Evolutionary conservation across 2,113 vertebrate genomes (phyloP).

Genomic region (Circaetus gallicus): DNA sequence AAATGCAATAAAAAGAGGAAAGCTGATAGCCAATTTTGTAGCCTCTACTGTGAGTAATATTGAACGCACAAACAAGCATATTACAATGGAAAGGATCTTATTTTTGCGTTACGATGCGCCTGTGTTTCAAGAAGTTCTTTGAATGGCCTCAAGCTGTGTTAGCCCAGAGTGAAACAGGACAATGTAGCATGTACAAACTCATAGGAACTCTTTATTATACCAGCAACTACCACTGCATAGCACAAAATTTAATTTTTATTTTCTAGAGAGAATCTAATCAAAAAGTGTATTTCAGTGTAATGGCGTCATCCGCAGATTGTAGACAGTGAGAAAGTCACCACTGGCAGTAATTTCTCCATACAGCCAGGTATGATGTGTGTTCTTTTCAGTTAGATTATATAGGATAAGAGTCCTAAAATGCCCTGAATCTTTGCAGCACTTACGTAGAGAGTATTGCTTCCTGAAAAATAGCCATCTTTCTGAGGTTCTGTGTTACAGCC

Average conservation of each 20-base stretch:
- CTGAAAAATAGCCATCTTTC: not conserved
- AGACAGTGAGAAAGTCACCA: not conserved
- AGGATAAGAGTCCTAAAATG: not conserved
- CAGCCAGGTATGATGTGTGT: not conserved
- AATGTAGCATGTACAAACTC: not conserved
- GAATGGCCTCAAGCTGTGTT: not conserved
- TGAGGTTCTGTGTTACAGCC: not conserved
- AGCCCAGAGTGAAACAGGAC: not conserved
- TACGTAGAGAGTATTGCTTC: not conserved
- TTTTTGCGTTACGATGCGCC: not conserved
- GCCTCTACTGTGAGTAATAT: not conserved
- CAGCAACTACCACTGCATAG: not conserved
- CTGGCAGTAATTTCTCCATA: not conserved
- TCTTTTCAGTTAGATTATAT: not conserved
- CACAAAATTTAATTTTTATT: not conserved
- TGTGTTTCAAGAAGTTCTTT: not conserved
- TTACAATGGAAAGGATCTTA: not conserved
- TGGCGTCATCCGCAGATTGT: not conserved
- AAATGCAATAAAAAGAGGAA: not conserved
- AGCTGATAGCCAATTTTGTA: not conserved
- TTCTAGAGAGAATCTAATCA: not conserved
- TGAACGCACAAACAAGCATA: not conserved
- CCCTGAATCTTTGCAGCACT: not conserved
- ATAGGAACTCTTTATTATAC: no score
- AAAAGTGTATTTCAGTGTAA: not conserved